These are phyloP conservation scores for Gymnarchus niloticus DNA, from an alignment of 2,113 vertebrate genomes.

Conservation along the genomic window DNA sequence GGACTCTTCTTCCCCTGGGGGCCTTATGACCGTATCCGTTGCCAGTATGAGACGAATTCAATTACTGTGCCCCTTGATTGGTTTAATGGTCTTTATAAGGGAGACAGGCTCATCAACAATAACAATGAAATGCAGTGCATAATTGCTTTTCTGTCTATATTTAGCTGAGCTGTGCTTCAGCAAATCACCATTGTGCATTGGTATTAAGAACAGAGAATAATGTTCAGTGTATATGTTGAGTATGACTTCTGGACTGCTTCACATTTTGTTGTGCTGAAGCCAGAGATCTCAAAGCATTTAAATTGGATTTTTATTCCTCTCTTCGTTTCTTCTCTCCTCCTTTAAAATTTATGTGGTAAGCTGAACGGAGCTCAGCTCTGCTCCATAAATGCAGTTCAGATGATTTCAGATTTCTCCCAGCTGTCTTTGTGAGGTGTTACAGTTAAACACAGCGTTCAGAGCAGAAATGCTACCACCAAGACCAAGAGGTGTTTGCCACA, in stretches of 20 bases:
- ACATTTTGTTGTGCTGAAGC: neutral
- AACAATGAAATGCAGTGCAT: neutral
- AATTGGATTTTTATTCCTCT: neutral
- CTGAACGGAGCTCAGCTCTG: neutral
- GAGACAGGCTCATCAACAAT: slow-evolving; percentile 13
- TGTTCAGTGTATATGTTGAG: neutral
- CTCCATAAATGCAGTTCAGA: neutral
- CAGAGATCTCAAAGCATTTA: neutral
- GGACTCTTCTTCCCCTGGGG: neutral
- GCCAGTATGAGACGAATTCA: slow-evolving; percentile 1
- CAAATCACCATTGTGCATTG: slow-evolving; percentile 6
- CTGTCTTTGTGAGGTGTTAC: neutral
- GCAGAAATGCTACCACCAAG: neutral
- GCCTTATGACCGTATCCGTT: neutral
- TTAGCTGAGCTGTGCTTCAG: neutral
- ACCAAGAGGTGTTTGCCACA: neutral
- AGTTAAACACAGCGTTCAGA: neutral
- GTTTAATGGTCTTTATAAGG: slow-evolving; percentile 4
- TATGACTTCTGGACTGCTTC: neutral
- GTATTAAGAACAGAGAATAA: neutral
- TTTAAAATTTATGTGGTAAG: neutral
- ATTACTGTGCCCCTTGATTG: neutral
- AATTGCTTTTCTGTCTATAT: slow-evolving; percentile 13
- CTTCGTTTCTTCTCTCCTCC: neutral
- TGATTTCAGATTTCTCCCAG: neutral